phyloP scores from a whole-genome alignment of 2,888 invertebrate species.

The Meandrusa payeni region DNA sequence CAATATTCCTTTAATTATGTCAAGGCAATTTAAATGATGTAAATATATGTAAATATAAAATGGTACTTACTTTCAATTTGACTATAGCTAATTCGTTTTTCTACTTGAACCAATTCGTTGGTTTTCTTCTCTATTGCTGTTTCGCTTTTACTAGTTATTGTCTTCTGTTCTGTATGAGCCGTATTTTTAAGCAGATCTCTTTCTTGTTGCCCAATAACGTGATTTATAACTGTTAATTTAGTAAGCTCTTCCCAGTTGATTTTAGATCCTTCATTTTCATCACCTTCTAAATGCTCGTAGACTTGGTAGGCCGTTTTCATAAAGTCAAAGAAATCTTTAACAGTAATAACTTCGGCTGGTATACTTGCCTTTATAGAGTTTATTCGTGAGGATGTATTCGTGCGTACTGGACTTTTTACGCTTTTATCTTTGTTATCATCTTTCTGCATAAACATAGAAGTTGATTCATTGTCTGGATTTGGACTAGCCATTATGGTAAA shows the following conservation, averaged over 20 bases:
- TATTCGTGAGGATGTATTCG: constrained; percentile 44
- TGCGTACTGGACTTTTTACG: constrained; percentile 44
- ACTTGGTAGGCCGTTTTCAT: constrained; percentile 88
- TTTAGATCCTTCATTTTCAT: constrained; percentile 62
- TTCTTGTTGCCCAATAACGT: constrained; percentile 70
- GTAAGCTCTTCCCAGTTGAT: constrained; percentile 78
- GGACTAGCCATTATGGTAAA: constrained; percentile 56
- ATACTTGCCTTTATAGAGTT: constrained; percentile 44
- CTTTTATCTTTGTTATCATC: constrained; percentile 44
- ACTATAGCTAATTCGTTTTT: constrained; percentile 61
- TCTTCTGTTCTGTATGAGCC: constrained; percentile 49
- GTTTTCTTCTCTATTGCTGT: constrained; percentile 50
- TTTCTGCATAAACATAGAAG: constrained; percentile 66
- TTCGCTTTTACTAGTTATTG: constrained; percentile 63
- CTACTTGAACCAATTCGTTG: constrained; percentile 42
- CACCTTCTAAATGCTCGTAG: constrained; percentile 68
- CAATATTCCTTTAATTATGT: neutral
- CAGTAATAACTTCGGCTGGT: constrained; percentile 82
- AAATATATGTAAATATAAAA: neutral
- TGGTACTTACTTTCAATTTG: constrained; percentile 57
- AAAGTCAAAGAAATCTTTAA: constrained; percentile 86
- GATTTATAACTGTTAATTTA: constrained; percentile 70
- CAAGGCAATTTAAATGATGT: neutral
- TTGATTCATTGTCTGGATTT: constrained; percentile 52
- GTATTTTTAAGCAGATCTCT: constrained; percentile 65